Evolutionary conservation across 1,140 invertebrate genomes (phyloP), one percentile per base, ranked within the genome.

Genomic region (Penaeus chinensis): DNA sequence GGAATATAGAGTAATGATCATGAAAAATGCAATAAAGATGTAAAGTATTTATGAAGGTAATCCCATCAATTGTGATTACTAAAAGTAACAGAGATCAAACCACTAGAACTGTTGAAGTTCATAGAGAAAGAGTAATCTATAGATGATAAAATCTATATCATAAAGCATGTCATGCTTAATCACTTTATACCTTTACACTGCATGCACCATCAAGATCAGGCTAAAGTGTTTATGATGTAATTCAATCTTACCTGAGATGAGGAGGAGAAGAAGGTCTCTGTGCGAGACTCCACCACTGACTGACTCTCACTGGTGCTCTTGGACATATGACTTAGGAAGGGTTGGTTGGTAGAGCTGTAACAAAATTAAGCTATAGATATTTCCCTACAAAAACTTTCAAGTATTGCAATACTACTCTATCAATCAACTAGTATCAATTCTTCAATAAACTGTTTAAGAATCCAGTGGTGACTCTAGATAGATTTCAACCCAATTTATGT

Each of bases 171-270:
- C 54, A 54, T 54, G 54, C 54, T 54, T 54, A 11, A 54, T 54
- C 54, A 54, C 54, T 54, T 54, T 54, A 54, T 54, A 54, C 16
- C 54, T 54, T 54, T 54, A 54, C 16, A 54, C 54, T 54, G 54
- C 54, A 54, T 54, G 54, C 54, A 54, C 54, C 54, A 54, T 8
- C 54, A 54, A 54, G 54, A 54, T 54, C 54, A 54, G 54, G 54
- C 54, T 54, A 54, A 11, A 78, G 77, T 18, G 18, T 60, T 8
- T 24, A 61, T 79, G 42, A 10, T 24, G 22, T 19, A 13, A 61
- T 54, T 11, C 54, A 13, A 54, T 54, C 77, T 82, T 47, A 82
- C 81, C 81, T 82, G 81, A 82, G 81, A 69, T 63, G 80, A 82
- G 42, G 81, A 82, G 27, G 81, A 82, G 20, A 82, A 66, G 24